Percentiles rank a stretch among this genome's conserved stretches.
These are phyloP conservation scores for Volucella zonaria DNA, from an alignment of 2,888 invertebrate species.

Conservation along the genomic window DNA sequence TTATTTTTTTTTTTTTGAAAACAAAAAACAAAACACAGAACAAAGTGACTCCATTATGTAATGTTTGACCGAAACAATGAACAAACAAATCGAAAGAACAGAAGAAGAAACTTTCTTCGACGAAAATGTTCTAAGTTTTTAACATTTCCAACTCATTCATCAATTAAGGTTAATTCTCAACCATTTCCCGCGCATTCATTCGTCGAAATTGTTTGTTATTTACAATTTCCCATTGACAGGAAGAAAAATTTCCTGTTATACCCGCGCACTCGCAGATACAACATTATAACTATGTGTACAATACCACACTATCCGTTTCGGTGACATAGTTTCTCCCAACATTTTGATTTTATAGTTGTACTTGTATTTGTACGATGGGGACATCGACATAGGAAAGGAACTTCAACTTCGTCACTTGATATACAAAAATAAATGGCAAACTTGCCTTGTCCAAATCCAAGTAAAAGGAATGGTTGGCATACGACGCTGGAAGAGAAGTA, in stretches of 20 bases:
- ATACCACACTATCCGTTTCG: constrained; percentile 70
- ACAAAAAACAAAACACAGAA: not conserved
- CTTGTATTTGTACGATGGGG: constrained; percentile 5
- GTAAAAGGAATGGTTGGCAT: constrained; percentile 48
- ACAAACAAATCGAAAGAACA: constrained; percentile 1
- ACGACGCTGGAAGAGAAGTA: constrained; percentile 25
- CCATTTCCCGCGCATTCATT: constrained; percentile 70
- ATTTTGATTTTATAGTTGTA: constrained; percentile 58
- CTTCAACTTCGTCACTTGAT: constrained; percentile 39
- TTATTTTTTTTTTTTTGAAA: no score
- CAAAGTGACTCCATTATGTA: constrained; percentile 34
- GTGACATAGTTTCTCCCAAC: constrained; percentile 69
- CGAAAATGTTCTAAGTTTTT: constrained; percentile 41
- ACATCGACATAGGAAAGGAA: constrained; percentile 55
- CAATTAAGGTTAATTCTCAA: constrained; percentile 75
- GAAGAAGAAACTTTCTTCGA: constrained; percentile 32
- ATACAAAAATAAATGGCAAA: constrained; percentile 43
- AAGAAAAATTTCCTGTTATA: constrained; percentile 51
- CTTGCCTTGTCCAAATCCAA: constrained; percentile 34
- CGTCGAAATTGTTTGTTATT: constrained; percentile 45
- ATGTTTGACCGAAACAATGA: constrained; percentile 25
- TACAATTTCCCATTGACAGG: constrained; percentile 48
- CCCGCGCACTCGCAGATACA: constrained; percentile 20
- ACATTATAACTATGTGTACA: not conserved
- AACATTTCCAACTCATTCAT: constrained; percentile 52